phyloP scores from a whole-genome alignment of 2,888 invertebrate genomes.

The Nasonia oneida region DNA sequence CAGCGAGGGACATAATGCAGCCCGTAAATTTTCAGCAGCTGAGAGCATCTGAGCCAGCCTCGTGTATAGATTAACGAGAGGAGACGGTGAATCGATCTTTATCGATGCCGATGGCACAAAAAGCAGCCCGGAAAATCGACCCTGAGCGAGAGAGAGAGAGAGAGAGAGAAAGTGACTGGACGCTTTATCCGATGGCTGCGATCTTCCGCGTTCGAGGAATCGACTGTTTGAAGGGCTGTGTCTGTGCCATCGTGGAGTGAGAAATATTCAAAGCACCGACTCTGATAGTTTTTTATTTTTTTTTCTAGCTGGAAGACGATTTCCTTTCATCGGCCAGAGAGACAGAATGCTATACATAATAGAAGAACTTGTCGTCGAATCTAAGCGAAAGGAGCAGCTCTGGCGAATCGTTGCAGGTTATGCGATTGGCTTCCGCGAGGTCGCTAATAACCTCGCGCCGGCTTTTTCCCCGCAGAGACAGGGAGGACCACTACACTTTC shows the following conservation, averaged over 20 bases:
- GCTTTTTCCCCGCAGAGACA: not conserved
- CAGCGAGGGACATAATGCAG: slow-evolving; percentile 42
- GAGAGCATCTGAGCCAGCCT: slow-evolving; percentile 3
- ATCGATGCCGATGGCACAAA: slow-evolving; percentile 55
- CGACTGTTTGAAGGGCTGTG: not conserved
- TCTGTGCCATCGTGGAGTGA: not conserved
- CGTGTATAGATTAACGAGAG: slow-evolving; percentile 65
- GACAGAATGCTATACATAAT: too few species aligned
- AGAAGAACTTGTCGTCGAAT: too few species aligned
- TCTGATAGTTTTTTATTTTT: not conserved
- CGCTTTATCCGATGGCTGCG: slow-evolving; percentile 36
- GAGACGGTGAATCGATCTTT: slow-evolving; percentile 65
- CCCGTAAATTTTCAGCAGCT: slow-evolving; percentile 52
- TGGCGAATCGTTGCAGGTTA: not conserved
- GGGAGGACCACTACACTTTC: not conserved
- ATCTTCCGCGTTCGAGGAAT: slow-evolving; percentile 19
- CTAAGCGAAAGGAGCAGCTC: not conserved
- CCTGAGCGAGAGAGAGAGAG: not conserved
- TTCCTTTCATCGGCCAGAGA: not conserved
- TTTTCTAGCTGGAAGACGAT: not conserved
- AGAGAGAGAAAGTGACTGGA: slow-evolving; percentile 13
- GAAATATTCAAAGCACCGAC: not conserved
- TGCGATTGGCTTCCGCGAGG: slow-evolving; percentile 1
- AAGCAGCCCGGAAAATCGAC: slow-evolving; percentile 38
- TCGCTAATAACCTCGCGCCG: slow-evolving; percentile 33